Evolutionary conservation across 1,140 invertebrate species (phyloP).

Genomic region (Potamilus streckersoni): DNA sequence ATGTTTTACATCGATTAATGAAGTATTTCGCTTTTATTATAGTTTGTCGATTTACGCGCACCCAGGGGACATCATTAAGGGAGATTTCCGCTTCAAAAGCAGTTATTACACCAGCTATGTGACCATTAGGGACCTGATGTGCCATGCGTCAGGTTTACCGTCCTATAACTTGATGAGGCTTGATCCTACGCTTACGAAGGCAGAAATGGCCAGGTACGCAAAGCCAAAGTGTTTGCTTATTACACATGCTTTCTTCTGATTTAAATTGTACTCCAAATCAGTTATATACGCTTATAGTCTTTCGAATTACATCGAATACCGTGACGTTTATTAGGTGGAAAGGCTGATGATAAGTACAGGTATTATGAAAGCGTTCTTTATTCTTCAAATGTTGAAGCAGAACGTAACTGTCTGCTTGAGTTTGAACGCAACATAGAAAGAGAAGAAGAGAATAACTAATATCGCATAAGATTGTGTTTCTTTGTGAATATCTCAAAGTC

Average conservation of each 20-base stretch:
- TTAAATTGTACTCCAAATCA: neutral
- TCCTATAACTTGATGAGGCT: slow-evolving; percentile 40
- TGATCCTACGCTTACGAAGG: slow-evolving; percentile 36
- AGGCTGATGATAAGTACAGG: no score
- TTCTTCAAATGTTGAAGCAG: no score
- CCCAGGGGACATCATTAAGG: slow-evolving; percentile 31
- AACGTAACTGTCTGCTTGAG: no score
- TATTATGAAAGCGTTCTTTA: no score
- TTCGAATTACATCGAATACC: no score
- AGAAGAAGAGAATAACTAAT: no score
- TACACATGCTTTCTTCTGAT: neutral
- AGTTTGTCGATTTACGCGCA: slow-evolving; percentile 39
- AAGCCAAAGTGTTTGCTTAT: neutral
- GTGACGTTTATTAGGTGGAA: no score
- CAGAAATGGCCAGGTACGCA: slow-evolving; percentile 36
- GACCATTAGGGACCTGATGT: slow-evolving; percentile 42
- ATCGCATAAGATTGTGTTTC: no score
- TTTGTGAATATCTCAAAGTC: no score
- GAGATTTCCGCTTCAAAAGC: slow-evolving; percentile 36
- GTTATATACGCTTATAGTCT: no score
- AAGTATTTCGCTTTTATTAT: neutral
- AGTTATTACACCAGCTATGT: slow-evolving; percentile 38
- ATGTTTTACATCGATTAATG: no score
- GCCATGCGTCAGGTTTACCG: slow-evolving; percentile 41
- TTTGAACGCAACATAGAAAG: no score